Base-by-base conservation (phyloP, 2,113 vertebrate species). In the Marmota flaviventris region DNA sequence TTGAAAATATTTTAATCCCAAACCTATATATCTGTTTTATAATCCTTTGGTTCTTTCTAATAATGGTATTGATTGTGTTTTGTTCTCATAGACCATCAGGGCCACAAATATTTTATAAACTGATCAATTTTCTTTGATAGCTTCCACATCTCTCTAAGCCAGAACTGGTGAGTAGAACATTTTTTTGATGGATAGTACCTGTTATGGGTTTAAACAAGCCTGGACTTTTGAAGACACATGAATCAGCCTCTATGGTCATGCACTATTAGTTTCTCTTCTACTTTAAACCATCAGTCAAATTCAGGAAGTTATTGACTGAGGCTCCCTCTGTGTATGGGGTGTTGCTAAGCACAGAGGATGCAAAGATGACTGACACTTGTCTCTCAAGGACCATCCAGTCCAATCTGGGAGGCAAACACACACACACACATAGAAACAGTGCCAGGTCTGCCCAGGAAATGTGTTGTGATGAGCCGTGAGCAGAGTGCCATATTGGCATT, bases 101-200 rank as follows among this genome's bases (percentile, higher is more conserved):
- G 53, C 67, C 96, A 96, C 96, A 97, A 88, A 98, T 98, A 98
- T 97, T 98, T 98, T 95, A 97, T 85, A 97, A 97, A 95, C 94
- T 95, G 96, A 97, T 98, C 96, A 94, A 97, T 98, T 97, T 90
- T 93, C 81, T 98, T 92, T 97, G 97, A 98, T 96, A 97, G 96
- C 96, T 82, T 94, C 94, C 85, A 97, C 94, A 98, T 96, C 97
- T 97, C 97, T 97, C 81, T 92, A 91, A 97, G 94, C 96, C 96
- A 96, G 95, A 96, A 90, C 81, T 92, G 92, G 96, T 92, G 87
- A 96, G 67, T 32, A 91, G 96, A 94, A 96, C 82, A 65, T 85
- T 92, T 97, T 92, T 95, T 96, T 97, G 96, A 97, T 96, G 92
- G 82, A 97, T 96, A 96, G 96, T 96, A 87, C 93, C 94, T 97